phyloP scores from a whole-genome alignment of 2,797 vertebrate genomes.

The Oryzias sinensis region DNA sequence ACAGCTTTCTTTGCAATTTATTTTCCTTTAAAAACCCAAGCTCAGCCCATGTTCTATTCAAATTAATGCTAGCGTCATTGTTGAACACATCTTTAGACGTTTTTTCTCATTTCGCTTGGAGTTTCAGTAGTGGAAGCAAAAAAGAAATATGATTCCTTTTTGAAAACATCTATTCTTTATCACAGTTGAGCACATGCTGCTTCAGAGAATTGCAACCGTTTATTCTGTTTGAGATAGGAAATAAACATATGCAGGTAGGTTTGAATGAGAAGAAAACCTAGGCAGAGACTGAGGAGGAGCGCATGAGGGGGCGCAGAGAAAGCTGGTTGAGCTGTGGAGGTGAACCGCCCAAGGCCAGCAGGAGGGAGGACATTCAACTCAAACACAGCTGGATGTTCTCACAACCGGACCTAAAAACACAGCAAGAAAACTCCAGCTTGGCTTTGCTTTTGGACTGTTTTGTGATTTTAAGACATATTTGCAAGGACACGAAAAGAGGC shows the following conservation, averaged over 20 bases:
- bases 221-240: constrained; percentile 10
- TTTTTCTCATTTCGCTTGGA: constrained; percentile 22
- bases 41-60: background rate
- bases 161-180: background rate
- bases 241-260: constrained; percentile 8
- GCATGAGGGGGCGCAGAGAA: constrained; percentile 1
- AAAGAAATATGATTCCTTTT: background rate
- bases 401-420: constrained; percentile 25
- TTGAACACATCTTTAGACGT: constrained; percentile 49
- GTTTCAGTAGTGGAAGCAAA: constrained; percentile 16
- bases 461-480: too few relatives aligned
- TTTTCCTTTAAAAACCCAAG: background rate
- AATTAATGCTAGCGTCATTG: constrained; percentile 28
- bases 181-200: background rate
- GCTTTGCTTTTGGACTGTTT: too few relatives aligned
- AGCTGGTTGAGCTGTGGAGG: constrained; percentile 38
- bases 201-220: constrained; percentile 5
- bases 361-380: constrained; percentile 47
- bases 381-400: constrained; percentile 64
- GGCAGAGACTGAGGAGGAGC: background rate
- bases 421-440: constrained; percentile 7
- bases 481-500: too few relatives aligned
- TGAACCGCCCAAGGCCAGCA: constrained; percentile 59
- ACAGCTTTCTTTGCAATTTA: background rate
- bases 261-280: background rate